These are phyloP conservation scores for Parazoanthus darwini DNA, from an alignment of 92 coral and sea anemone genomes.

Conservation along the genomic window DNA sequence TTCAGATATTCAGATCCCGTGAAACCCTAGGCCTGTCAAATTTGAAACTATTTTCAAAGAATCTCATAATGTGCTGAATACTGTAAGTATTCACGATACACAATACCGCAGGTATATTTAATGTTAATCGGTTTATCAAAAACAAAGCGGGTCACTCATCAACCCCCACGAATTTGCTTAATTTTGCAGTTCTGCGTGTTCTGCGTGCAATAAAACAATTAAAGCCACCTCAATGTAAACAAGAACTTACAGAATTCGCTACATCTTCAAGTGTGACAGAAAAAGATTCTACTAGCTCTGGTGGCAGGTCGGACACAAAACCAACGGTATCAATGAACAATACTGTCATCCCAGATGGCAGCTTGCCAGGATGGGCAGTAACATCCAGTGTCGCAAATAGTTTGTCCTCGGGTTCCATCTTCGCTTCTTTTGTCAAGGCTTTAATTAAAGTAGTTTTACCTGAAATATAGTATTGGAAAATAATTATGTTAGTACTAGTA, in stretches of 20 bases:
- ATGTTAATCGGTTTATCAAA: background rate
- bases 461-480: conserved; percentile 5
- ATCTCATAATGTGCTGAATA: too few relatives aligned
- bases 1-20: too few relatives aligned
- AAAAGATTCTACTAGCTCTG: conserved; percentile 94
- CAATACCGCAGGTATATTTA: background rate
- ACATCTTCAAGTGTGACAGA: conserved; percentile 96
- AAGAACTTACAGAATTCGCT: conserved; percentile 72
- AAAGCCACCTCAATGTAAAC: background rate
- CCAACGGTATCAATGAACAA: conserved; percentile 95
- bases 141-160: too few relatives aligned
- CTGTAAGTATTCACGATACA: too few relatives aligned
- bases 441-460: conserved; percentile 96
- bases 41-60: too few relatives aligned
- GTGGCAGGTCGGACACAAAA: conserved; percentile 93
- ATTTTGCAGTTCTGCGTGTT: too few relatives aligned
- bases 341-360: conserved; percentile 85
- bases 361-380: conserved; percentile 91
- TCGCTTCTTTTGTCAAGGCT: conserved; percentile 85
- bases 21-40: too few relatives aligned
- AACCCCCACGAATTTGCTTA: background rate
- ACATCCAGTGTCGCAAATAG: conserved; percentile 98
- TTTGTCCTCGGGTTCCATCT: conserved; percentile 95
- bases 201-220: background rate
- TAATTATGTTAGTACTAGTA: background rate